Conservation (phyloP, 2,888 invertebrate species). For the Apamea monoglypha region DNA sequence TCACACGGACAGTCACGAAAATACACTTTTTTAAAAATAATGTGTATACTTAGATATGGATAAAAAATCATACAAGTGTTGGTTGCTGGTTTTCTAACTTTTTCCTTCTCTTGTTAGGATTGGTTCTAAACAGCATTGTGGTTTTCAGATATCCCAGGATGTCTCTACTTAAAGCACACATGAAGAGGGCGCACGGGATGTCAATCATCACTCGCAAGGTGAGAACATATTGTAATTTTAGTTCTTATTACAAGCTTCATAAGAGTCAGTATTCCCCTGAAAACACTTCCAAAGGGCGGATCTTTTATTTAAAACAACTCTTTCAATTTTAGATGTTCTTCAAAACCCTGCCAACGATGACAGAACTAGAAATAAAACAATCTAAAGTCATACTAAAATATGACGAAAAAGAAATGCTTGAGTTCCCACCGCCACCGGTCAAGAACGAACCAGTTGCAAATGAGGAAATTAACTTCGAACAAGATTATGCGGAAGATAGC, state of each 20-base stretch:
- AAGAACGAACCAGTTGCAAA: conserved; percentile 12
- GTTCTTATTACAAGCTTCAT: background rate
- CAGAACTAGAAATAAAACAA: conserved; percentile 74
- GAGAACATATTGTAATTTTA: conserved; percentile 31
- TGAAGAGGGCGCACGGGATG: conserved; percentile 81
- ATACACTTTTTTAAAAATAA: too few relatives aligned
- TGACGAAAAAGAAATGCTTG: conserved; percentile 33
- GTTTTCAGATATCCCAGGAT: conserved; percentile 79
- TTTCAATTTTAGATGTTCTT: conserved; percentile 81
- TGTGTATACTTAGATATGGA: too few relatives aligned
- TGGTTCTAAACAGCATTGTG: background rate
- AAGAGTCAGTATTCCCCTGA: background rate
- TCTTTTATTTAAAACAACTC: background rate
- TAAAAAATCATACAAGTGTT: too few relatives aligned
- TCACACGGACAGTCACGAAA: too few relatives aligned
- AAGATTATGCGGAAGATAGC: background rate
- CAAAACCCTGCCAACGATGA: conserved; percentile 79
- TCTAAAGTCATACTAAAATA: conserved; percentile 75
- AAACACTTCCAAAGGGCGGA: background rate
- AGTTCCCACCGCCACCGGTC: conserved; percentile 1
- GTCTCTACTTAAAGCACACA: conserved; percentile 81
- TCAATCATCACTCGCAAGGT: conserved; percentile 82
- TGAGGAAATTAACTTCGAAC: conserved; percentile 7
- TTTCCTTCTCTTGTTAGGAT: background rate
- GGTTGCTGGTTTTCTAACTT: background rate